Evolutionary conservation across 2,797 vertebrate genomes (phyloP), one percentile per base, ranked within the genome.

Genomic region (Centroberyx gerrardi): DNA sequence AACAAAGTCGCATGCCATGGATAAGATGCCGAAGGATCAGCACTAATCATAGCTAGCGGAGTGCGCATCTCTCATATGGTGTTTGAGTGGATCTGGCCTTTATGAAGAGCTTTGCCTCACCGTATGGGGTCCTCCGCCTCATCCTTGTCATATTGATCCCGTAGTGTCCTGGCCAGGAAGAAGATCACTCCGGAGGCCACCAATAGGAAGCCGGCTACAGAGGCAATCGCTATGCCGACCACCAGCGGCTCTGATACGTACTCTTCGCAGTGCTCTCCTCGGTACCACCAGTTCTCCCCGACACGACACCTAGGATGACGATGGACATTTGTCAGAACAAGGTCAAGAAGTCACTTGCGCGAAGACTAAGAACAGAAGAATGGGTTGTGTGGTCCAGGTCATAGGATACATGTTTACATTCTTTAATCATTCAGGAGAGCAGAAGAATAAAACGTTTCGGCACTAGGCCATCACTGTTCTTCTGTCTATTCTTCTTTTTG

Each of bases 221-320:
- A 96, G 69, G 95, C 96, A 0, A 99, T 95, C 0, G 97, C 96
- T 54, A 99, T 96, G 51, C 96, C 97, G 3, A 99, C 97, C 68
- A 99, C 96, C 61, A 98, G 89, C 0, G 97, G 96, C 88, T 99
- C 98, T 0, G 97, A 99, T 4, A 99, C 97, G 0, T 97, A 98
- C 74, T 99, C 98, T 86, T 99, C 97, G 62, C 98, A 99, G 86
- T 97, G 98, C 68, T 99, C 96, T 4, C 98, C 98, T 86, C 97
- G 91, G 90, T 99, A 98, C 98, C 98, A 99, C 98, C 98, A 99
- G 90, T 99, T 99, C 87, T 99, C 97, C 69, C 97, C 98, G 0
- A 99, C 98, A 2, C 97, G 97, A 84, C 98, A 99, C 86, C 98
- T 99, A 77, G 15, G 13, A 59, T 8, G n/a, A 75, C 0, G 0